Percentiles rank a stretch among this genome's conserved stretches.
phyloP scores from a whole-genome alignment of 2,797 vertebrate species.

The Scyliorhinus canicula region DNA sequence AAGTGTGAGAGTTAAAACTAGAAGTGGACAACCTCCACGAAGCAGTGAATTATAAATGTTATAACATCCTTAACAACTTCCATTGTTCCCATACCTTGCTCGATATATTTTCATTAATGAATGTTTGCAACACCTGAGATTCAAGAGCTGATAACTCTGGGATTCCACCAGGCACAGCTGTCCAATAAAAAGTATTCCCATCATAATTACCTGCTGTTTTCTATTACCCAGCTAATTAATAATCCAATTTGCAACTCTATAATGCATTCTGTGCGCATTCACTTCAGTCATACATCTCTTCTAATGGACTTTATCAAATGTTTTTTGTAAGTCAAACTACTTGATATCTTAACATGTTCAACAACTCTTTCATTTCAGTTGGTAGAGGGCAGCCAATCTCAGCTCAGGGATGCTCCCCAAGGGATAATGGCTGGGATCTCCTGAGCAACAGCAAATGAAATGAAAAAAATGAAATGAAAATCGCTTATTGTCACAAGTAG shows the following conservation, averaged over 20 bases:
- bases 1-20: neutral
- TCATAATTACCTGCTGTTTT: conserved; percentile 30
- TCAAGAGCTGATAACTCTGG: neutral
- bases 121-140: neutral
- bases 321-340: neutral
- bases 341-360: neutral
- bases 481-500: too few relatives aligned
- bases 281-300: neutral
- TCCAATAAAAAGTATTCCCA: neutral
- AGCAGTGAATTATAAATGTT: neutral
- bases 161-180: neutral
- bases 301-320: neutral
- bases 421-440: neutral
- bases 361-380: neutral
- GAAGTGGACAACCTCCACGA: neutral
- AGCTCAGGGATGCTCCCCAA: neutral
- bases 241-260: neutral
- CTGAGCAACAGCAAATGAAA: too few relatives aligned
- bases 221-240: conserved; percentile 12
- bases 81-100: neutral
- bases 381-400: neutral
- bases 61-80: neutral
- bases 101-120: neutral
- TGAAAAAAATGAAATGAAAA: too few relatives aligned
- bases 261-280: neutral